Evolutionary conservation across 2,888 invertebrate species (phyloP), one percentile per base, ranked within the genome.

Genomic region (Spilosoma lubricipeda): DNA sequence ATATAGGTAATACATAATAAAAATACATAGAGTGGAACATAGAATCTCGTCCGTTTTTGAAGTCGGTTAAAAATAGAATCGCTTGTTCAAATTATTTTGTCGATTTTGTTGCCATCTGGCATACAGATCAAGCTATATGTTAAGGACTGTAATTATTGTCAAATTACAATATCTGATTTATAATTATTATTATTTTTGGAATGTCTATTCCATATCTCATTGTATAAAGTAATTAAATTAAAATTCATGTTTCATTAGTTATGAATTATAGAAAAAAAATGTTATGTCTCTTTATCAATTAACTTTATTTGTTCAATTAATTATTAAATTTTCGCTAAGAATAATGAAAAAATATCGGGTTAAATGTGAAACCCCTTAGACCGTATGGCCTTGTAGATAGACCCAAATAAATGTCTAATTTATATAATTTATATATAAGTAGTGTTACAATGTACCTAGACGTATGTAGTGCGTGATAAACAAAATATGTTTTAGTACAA

Each of bases 351-450:
- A 67, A 76, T 76, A 80, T 76, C 63, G 86, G 86, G 85, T 80
- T 76, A 64, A 45, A 64, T 66, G 84, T 81, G 15, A 82, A 78
- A 87, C 85, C 87, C 87, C 85, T 81, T 88, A 88, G 84, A 83
- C 84, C 77, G 79, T 73, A 89, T 83, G 89, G 92, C 91, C 92
- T 92, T 91, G 88, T 91, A 91, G 90, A 88, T 91, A 91, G 88
- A 87, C 81, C 85, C 81, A 86, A 75, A 78, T 77, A 74, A 86
- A 63, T 70, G 30, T 70, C 27, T 70, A 45, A 70, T 27, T 30
- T 45, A 67, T 33, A 33, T 67, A 45, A 33, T 70, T 70, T 56
- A 70, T 59, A 70, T 39, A 27, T 70, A 70, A 39, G 56, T 70
- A 59, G 39, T 63, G 63, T 30, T 70, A 70, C 42, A 27, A 30